These are phyloP conservation scores for Crocallis elinguaria DNA, from an alignment of 2,888 invertebrate genomes.

Conservation along the genomic window DNA sequence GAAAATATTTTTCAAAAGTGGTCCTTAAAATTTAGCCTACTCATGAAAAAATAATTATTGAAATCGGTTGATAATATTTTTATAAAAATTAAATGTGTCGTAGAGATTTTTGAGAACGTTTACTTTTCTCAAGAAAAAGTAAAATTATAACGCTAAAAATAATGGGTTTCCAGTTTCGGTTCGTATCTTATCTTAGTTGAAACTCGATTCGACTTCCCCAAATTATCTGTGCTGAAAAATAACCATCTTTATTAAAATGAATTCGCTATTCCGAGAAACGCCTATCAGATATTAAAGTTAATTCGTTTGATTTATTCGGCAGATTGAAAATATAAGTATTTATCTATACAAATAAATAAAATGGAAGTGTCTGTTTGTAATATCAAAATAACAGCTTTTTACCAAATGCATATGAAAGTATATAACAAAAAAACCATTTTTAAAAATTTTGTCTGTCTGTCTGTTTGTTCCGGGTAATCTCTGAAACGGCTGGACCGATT, in stretches of 20 bases:
- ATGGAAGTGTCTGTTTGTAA: no score
- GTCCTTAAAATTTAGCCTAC: no score
- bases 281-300: slow-evolving; percentile 11
- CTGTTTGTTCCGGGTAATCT: no score
- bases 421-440: no score
- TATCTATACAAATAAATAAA: no score
- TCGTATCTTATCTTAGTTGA: slow-evolving; percentile 2
- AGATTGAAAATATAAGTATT: slow-evolving; percentile 9
- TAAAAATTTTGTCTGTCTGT: no score
- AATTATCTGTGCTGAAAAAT: slow-evolving; percentile 15
- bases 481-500: no score
- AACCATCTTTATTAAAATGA: slow-evolving; percentile 16
- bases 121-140: background rate
- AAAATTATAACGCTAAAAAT: background rate
- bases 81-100: background rate
- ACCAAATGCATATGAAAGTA: no score
- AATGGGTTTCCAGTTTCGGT: slow-evolving; percentile 1
- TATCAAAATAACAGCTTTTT: no score
- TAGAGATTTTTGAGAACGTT: background rate
- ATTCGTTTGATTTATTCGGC: slow-evolving; percentile 9
- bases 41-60: no score
- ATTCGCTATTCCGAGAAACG: slow-evolving; percentile 11
- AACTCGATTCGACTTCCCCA: slow-evolving; percentile 5
- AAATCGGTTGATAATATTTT: no score
- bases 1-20: no score